phyloP scores from a whole-genome alignment of 2,113 vertebrate species.

The Limanda limanda region DNA sequence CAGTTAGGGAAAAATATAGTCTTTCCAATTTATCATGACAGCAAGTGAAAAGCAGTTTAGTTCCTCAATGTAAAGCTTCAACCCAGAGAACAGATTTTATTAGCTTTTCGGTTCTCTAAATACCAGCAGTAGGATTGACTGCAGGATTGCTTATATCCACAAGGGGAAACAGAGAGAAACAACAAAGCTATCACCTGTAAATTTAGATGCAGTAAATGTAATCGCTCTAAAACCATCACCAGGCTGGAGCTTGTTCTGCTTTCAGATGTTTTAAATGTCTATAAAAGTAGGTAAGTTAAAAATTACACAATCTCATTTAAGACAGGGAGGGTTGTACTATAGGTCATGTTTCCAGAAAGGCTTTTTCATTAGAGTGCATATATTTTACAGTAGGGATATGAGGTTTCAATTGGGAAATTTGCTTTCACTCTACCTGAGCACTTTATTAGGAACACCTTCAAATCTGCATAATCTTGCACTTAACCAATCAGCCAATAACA shows the following conservation, averaged over 20 bases:
- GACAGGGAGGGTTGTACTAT: too few relatives aligned
- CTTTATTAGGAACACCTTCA: not conserved
- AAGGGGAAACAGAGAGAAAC: too few relatives aligned
- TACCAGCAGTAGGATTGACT: not conserved
- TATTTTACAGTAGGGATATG: not conserved
- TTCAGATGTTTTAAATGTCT: too few relatives aligned
- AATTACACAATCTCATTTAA: too few relatives aligned
- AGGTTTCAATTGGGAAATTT: not conserved
- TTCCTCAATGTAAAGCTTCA: not conserved
- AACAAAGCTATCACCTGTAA: not conserved
- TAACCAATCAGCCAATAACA: too few relatives aligned
- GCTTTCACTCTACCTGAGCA: too few relatives aligned
- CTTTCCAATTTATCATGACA: not conserved
- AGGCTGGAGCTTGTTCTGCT: too few relatives aligned
- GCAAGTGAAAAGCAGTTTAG: not conserved
- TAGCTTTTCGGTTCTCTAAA: too few relatives aligned
- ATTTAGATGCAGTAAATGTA: not conserved
- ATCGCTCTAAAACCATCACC: too few relatives aligned
- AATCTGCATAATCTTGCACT: too few relatives aligned
- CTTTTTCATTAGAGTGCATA: not conserved
- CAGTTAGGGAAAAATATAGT: not conserved
- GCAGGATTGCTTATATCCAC: too few relatives aligned
- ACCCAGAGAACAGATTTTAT: not conserved
- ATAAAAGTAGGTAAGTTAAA: too few relatives aligned
- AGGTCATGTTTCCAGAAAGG: not conserved